Conservation (phyloP, 1,140 invertebrate species). For the Dinoponera quadriceps region DNA sequence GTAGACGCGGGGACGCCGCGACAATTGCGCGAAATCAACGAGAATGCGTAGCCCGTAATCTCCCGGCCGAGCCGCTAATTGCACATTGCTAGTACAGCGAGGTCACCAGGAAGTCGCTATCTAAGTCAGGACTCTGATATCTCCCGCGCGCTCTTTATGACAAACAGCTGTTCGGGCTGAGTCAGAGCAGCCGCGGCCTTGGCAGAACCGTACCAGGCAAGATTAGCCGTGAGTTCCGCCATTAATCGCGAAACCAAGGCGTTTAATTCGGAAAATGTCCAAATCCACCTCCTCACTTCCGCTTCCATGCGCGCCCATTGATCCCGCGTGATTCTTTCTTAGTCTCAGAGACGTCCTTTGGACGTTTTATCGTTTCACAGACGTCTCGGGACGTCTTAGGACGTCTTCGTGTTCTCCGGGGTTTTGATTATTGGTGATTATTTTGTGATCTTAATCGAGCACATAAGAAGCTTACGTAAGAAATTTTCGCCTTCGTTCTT, state of each 20-base stretch:
- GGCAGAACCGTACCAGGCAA: constrained; percentile 74
- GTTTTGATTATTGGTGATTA: no score
- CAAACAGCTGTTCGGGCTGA: constrained; percentile 81
- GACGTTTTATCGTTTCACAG: no score
- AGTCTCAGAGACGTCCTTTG: no score
- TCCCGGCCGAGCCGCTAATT: constrained; percentile 53
- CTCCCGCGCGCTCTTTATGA: constrained; percentile 73
- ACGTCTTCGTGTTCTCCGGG: no score
- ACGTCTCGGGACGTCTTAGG: no score
- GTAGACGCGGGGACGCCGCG: constrained; percentile 7
- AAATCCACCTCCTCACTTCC: constrained; percentile 1
- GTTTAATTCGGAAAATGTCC: constrained; percentile 28
- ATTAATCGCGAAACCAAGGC: constrained; percentile 19
- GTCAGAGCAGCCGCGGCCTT: constrained; percentile 78
- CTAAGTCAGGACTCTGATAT: constrained; percentile 78
- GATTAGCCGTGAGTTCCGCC: constrained; percentile 66
- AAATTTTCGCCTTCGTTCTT: no score
- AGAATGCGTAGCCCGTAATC: constrained; percentile 37
- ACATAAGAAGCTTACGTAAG: no score
- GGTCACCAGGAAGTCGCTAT: constrained; percentile 83
- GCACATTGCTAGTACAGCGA: constrained; percentile 77
- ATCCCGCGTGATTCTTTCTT: no score
- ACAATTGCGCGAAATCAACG: constrained; percentile 59
- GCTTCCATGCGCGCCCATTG: neutral
- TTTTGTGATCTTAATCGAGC: no score